phyloP scores from a whole-genome alignment of 2,113 vertebrate genomes.

The Oryzias woworae region DNA sequence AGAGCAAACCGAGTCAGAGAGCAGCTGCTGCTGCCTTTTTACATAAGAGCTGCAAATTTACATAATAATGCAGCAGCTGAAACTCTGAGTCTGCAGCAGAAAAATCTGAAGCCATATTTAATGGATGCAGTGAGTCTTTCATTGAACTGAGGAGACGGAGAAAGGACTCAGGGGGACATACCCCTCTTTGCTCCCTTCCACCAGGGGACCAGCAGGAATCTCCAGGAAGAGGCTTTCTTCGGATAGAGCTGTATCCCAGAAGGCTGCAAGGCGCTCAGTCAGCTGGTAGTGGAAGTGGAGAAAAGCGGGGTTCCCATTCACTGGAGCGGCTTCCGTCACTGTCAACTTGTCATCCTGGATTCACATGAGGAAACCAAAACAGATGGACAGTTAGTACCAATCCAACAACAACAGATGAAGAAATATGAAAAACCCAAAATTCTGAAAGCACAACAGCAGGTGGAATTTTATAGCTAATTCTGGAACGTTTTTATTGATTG shows the following conservation, averaged over 20 bases:
- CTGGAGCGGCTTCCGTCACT: constrained; percentile 87
- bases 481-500: no score
- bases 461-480: no score
- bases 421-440: no score
- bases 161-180: constrained; percentile 56
- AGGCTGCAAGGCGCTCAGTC: constrained; percentile 87
- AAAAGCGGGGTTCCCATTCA: constrained; percentile 81
- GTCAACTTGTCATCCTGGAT: constrained; percentile 90
- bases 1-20: background rate
- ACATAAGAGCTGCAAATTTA: constrained; percentile 61
- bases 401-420: no score
- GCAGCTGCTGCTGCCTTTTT: constrained; percentile 21
- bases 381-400: background rate
- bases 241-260: constrained; percentile 89
- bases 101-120: constrained; percentile 6
- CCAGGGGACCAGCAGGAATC: constrained; percentile 87
- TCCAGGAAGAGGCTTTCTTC: constrained; percentile 92
- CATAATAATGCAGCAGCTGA: constrained; percentile 55
- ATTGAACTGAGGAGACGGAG: no score
- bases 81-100: constrained; percentile 16
- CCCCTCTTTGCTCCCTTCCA: constrained; percentile 97
- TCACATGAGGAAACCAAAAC: background rate
- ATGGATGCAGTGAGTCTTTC: background rate
- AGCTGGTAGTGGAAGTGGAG: constrained; percentile 93
- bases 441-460: no score